A percentile compares a stretch with the other conserved stretches of the same genome.
Evolutionary conservation across 2,113 vertebrate genomes (phyloP).

Genomic region (Ivindomyrus marchei): DNA sequence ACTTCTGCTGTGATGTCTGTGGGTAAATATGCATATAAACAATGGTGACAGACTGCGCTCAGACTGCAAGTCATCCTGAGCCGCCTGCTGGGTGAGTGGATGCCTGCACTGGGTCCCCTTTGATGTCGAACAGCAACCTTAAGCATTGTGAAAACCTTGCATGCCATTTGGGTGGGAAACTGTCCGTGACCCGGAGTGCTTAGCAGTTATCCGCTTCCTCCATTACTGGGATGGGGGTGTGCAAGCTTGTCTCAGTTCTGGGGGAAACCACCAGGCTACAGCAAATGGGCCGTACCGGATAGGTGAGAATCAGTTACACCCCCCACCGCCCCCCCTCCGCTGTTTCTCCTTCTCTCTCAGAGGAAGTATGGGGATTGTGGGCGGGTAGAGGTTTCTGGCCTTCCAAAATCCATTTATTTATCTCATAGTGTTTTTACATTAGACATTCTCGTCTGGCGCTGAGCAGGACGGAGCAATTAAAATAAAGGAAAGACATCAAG

Average conservation of each 20-base stretch:
- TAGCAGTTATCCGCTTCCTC: neutral
- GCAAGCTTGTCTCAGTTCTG: neutral
- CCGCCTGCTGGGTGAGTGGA: neutral
- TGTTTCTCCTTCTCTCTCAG: neutral
- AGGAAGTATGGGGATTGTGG: neutral
- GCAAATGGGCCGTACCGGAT: neutral
- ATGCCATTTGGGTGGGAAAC: slow-evolving; percentile 3
- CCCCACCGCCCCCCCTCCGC: neutral
- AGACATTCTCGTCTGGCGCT: neutral
- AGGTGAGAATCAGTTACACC: neutral
- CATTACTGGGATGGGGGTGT: neutral
- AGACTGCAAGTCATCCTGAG: neutral
- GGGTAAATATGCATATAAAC: slow-evolving; percentile 3
- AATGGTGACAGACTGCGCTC: neutral
- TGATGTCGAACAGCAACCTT: slow-evolving; percentile 11
- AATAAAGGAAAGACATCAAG: neutral
- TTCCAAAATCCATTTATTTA: neutral
- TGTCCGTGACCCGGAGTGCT: neutral
- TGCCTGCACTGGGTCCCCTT: neutral
- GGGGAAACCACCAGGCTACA: neutral
- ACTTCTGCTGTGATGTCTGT: neutral
- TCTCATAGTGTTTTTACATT: neutral
- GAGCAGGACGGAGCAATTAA: neutral
- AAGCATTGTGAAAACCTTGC: neutral
- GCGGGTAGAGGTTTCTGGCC: neutral